Conservation (phyloP, 2,888 invertebrate genomes). For the Allolobophora icterica region DNA sequence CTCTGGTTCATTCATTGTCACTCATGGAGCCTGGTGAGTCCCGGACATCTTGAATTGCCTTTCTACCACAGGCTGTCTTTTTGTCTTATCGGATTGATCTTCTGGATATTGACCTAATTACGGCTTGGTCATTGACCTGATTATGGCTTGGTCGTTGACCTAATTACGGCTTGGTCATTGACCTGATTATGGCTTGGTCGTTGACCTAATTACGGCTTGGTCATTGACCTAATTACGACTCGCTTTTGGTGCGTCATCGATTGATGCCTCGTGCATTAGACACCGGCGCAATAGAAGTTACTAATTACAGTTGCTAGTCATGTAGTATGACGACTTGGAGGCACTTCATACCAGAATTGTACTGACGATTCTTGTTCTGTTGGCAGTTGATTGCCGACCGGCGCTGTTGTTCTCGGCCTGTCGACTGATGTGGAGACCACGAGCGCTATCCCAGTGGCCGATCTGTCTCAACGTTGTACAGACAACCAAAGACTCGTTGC, state of each 20-base stretch:
- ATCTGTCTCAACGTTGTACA: constrained; percentile 38
- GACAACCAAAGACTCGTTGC: neutral
- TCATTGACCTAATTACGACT: neutral
- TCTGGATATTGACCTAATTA: neutral
- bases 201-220: too few relatives aligned
- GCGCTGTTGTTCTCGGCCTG: neutral
- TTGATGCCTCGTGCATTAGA: neutral
- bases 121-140: too few relatives aligned
- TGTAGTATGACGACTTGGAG: neutral
- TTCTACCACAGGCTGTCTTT: too few relatives aligned
- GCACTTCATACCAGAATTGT: constrained; percentile 52
- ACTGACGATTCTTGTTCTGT: constrained; percentile 53
- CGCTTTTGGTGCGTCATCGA: neutral
- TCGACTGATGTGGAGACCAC: constrained; percentile 37
- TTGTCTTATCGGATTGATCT: too few relatives aligned
- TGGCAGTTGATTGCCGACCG: neutral
- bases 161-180: too few relatives aligned
- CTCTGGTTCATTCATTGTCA: too few relatives aligned
- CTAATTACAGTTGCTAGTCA: neutral
- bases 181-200: too few relatives aligned
- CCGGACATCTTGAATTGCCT: too few relatives aligned
- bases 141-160: too few relatives aligned
- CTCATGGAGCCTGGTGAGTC: too few relatives aligned
- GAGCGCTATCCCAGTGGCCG: constrained; percentile 42
- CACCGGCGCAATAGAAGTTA: neutral